Evolutionary conservation across 2,113 vertebrate species (phyloP), one percentile per base, ranked within the genome.

Genomic region (Larimichthys polyactis): DNA sequence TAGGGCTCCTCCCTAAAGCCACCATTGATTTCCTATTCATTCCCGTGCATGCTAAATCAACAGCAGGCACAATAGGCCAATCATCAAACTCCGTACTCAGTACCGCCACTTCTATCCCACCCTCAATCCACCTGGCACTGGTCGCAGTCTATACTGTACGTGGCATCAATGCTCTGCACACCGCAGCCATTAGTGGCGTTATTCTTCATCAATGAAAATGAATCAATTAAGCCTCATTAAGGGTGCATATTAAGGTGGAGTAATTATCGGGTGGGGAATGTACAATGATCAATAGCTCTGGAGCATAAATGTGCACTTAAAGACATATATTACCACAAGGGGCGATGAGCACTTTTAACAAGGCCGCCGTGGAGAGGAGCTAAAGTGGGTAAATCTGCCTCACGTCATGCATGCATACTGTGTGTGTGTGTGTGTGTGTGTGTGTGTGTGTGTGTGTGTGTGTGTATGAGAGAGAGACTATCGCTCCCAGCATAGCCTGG

Each of bases 1-100:
- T 79, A 83, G 79, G 82, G 78, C 86, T 70, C 75, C 76, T 92
- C 87, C 82, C 89, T 77, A 51, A 85, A 85, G 84, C 90, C 75
- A 40, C 79, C 93, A 95, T 95, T 95, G 95, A 96, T 96, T 96
- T 95, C 90, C 95, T 95, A 95, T 95, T 95, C 95, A 94, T 93
- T 90, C 91, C 83, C 54, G 54, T 91, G 89, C 89, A 86, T 90
- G 92, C 91, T 92, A 94, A 95, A 95, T 96, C 95, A 96, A 94
- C 94, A 94, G 90, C 92, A 73, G 88, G 91, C 93, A 95, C 94
- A 95, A 95, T 94, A 90, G 94, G 91, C 92, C 93, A 95, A 95
- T 95, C 94, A 95, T 93, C 91, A 90, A 87, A 79, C 86, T 75
- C 60, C 75, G 87, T 57, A 62, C 72, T 75, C 63, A 79, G 87